These are phyloP conservation scores for Periophthalmus modestus DNA, from an alignment of 2,113 vertebrate species.

Conservation along the genomic window DNA sequence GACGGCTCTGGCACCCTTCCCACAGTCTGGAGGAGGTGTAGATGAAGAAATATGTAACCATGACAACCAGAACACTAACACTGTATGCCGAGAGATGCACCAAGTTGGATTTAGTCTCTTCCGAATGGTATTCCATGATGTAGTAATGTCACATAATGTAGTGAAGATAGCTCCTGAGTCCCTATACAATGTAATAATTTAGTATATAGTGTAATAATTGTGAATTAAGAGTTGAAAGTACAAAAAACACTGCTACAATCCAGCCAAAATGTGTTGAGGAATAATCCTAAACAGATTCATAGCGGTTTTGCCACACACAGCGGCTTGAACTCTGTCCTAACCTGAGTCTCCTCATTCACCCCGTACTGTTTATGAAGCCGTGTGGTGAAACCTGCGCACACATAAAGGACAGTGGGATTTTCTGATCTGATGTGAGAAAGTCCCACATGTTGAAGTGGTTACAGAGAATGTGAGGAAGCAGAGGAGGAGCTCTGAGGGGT, in stretches of 20 bases:
- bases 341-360: slow-evolving; percentile 31
- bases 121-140: not conserved
- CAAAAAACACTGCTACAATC: not conserved
- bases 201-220: no score
- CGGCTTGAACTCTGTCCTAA: slow-evolving; percentile 48
- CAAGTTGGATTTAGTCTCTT: not conserved
- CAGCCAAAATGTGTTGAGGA: not conserved
- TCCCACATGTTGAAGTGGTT: slow-evolving; percentile 9
- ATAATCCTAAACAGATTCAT: not conserved
- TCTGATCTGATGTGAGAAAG: slow-evolving; percentile 21
- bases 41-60: slow-evolving; percentile 21
- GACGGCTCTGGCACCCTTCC: slow-evolving; percentile 31
- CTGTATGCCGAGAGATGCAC: not conserved
- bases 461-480: slow-evolving; percentile 5
- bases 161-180: no score
- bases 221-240: no score
- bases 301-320: slow-evolving; percentile 17
- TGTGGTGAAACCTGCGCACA: slow-evolving; percentile 56
- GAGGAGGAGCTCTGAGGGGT: not conserved
- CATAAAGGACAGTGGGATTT: slow-evolving; percentile 15
- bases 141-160: no score
- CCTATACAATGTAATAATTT: no score
- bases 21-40: slow-evolving; percentile 5
- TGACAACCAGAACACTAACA: slow-evolving; percentile 16
- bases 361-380: slow-evolving; percentile 46